phyloP scores from a whole-genome alignment of 2,888 invertebrate species.

The Papilio demoleus region DNA sequence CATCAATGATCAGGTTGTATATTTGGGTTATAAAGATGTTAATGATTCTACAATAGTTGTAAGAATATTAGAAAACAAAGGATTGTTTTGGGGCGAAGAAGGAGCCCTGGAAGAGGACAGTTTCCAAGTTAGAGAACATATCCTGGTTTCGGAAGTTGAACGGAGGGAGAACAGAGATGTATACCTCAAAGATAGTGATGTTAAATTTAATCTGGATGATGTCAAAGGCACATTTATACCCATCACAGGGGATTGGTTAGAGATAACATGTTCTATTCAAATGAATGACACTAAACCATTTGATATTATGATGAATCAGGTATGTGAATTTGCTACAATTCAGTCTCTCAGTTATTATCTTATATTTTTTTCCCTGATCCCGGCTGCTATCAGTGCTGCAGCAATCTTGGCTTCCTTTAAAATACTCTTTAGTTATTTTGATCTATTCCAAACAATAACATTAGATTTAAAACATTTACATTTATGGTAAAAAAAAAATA shows the following conservation, averaged over 20 bases:
- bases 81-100: slow-evolving; percentile 78
- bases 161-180: slow-evolving; percentile 64
- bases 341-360: no score
- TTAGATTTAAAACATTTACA: no score
- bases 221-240: slow-evolving; percentile 86
- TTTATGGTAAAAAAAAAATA: no score
- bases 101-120: slow-evolving; percentile 59
- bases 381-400: no score
- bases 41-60: slow-evolving; percentile 79
- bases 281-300: slow-evolving; percentile 81
- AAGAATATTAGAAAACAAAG: slow-evolving; percentile 82
- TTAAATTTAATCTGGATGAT: slow-evolving; percentile 85
- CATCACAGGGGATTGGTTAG: slow-evolving; percentile 87
- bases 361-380: no score
- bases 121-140: slow-evolving; percentile 66
- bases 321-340: slow-evolving; percentile 39
- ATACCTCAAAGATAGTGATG: slow-evolving; percentile 79
- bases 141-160: slow-evolving; percentile 66
- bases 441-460: no score
- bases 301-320: slow-evolving; percentile 74
- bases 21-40: slow-evolving; percentile 78
- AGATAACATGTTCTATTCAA: slow-evolving; percentile 85
- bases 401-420: no score
- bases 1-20: slow-evolving; percentile 82
- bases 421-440: no score